Percentiles rank a stretch among this genome's conserved stretches.
Evolutionary conservation across 1,140 invertebrate genomes (phyloP).

Genomic region (Zaprionus capensis): DNA sequence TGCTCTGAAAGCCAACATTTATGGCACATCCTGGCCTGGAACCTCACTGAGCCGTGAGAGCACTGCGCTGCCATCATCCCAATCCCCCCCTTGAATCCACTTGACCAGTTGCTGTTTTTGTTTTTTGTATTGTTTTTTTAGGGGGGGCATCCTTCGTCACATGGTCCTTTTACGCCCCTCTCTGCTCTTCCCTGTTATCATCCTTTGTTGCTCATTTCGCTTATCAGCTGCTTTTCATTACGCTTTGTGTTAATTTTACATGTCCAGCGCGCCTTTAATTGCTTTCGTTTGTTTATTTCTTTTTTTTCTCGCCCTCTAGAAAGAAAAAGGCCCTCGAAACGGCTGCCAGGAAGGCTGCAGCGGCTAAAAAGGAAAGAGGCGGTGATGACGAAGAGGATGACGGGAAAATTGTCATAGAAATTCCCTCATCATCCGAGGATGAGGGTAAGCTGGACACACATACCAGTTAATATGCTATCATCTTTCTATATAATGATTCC

Average conservation of each 20-base stretch:
- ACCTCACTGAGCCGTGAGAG: constrained; percentile 59
- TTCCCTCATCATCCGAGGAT: constrained; percentile 69
- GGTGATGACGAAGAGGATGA: constrained; percentile 50
- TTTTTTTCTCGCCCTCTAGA: constrained; percentile 36
- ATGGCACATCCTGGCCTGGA: constrained; percentile 68
- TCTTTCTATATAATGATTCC: too few species aligned
- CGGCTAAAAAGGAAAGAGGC: constrained; percentile 7
- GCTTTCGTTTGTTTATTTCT: constrained; percentile 69
- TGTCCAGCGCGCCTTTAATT: constrained; percentile 67
- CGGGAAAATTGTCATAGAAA: constrained; percentile 17
- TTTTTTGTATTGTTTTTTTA: constrained; percentile 34
- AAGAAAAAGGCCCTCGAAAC: constrained; percentile 62
- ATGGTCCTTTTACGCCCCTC: constrained; percentile 30
- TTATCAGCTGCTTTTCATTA: constrained; percentile 81
- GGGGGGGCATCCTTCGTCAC: constrained; percentile 37
- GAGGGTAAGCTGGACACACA: constrained; percentile 49
- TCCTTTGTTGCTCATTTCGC: constrained; percentile 79
- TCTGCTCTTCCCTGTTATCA: constrained; percentile 52
- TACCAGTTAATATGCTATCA: neutral
- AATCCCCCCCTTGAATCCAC: constrained; percentile 48
- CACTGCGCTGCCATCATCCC: constrained; percentile 32
- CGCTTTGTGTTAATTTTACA: constrained; percentile 79
- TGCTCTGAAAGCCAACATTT: constrained; percentile 71
- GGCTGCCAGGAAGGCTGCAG: constrained; percentile 35
- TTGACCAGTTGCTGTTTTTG: constrained; percentile 58